Conservation (phyloP, 2,888 invertebrate genomes). For the Malachius bipustulatus region DNA sequence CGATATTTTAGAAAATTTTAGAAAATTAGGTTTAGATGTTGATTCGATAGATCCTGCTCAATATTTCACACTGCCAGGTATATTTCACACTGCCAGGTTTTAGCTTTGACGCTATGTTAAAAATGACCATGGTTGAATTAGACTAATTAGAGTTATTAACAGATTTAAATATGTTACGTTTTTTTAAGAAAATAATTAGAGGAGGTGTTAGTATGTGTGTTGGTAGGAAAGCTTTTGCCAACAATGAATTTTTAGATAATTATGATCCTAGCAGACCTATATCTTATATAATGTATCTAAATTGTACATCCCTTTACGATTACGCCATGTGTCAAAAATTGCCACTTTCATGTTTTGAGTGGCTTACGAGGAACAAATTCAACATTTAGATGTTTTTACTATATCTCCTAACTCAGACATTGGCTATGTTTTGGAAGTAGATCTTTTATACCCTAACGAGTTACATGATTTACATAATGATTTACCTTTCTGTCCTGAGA, state of each 20-base stretch:
- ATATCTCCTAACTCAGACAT: conserved; percentile 17
- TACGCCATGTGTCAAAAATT: conserved; percentile 21
- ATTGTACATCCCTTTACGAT: conserved; percentile 24
- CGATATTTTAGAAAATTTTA: conserved; percentile 32
- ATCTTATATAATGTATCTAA: conserved; percentile 23
- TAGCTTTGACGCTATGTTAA: not conserved
- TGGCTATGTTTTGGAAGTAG: conserved; percentile 35
- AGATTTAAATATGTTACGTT: conserved; percentile 13
- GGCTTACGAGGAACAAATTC: conserved; percentile 16
- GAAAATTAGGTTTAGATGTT: conserved; percentile 20
- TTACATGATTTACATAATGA: conserved; percentile 28
- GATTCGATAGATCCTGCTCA: conserved; percentile 21
- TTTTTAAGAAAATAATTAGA: conserved; percentile 10
- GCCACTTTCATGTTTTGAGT: conserved; percentile 23
- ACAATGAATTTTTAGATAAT: conserved; percentile 23
- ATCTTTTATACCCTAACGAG: conserved; percentile 32
- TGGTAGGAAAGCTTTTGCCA: conserved; percentile 4
- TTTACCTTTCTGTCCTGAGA: conserved; percentile 21
- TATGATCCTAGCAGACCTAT: conserved; percentile 21
- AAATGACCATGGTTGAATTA: conserved; percentile 8
- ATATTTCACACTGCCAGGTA: conserved; percentile 1
- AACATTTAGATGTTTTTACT: conserved; percentile 11
- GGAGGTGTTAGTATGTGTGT: conserved; percentile 7
- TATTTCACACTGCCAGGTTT: too few species aligned
- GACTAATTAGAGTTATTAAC: conserved; percentile 11